phyloP scores from a whole-genome alignment of 2,113 vertebrate species.

The Corvus cornix region DNA sequence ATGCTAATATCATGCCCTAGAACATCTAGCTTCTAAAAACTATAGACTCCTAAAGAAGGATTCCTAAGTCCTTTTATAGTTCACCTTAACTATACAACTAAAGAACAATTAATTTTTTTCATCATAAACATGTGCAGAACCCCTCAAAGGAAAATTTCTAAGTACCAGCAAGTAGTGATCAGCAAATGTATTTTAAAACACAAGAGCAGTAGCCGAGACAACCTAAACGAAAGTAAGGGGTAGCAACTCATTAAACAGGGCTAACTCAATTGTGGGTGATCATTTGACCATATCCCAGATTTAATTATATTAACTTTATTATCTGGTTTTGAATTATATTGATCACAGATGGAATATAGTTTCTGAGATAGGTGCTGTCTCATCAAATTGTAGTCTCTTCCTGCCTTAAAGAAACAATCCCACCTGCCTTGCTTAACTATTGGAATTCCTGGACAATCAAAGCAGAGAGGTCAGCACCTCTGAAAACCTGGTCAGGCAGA shows the following conservation, averaged over 20 bases:
- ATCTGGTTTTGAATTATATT: constrained; percentile 33
- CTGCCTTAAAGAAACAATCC: not conserved
- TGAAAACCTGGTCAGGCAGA: not conserved
- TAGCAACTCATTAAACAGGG: not conserved
- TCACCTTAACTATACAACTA: not conserved
- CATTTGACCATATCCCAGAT: constrained; percentile 29
- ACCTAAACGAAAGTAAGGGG: not conserved
- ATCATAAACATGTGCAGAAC: not conserved
- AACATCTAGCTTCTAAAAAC: not conserved
- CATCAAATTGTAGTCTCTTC: constrained; percentile 23
- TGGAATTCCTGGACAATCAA: not conserved
- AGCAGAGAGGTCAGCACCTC: not conserved
- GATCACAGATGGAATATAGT: constrained; percentile 13
- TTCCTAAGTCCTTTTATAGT: not conserved
- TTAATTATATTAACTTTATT: constrained; percentile 45
- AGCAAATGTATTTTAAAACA: not conserved
- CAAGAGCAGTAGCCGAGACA: not conserved
- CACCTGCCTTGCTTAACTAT: not conserved
- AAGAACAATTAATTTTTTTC: not conserved
- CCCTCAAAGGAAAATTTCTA: not conserved
- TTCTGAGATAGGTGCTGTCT: constrained; percentile 8
- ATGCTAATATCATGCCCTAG: not conserved
- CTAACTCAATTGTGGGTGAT: constrained; percentile 38
- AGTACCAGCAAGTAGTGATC: not conserved
- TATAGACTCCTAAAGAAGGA: not conserved